These are phyloP conservation scores for Heterotilapia buettikoferi DNA, from an alignment of 2,113 vertebrate genomes.

Conservation along the genomic window DNA sequence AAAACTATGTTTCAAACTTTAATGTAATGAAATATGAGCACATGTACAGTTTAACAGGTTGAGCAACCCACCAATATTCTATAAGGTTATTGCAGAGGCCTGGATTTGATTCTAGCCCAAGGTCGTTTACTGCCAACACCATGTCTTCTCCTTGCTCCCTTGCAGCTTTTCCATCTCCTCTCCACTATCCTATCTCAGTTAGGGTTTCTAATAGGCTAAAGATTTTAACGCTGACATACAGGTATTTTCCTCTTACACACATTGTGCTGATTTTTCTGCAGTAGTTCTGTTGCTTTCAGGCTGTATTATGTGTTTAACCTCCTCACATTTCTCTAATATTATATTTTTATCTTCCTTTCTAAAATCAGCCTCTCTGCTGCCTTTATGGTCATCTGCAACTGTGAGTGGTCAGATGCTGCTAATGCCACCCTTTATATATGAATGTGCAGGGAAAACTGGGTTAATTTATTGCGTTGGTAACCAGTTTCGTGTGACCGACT, in stretches of 20 bases:
- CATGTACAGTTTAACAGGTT: neutral
- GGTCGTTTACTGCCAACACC: neutral
- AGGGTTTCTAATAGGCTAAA: neutral
- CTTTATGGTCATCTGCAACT: accelerated
- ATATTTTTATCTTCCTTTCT: neutral
- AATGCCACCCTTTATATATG: accelerated
- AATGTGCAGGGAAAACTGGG: neutral
- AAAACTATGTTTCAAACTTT: neutral
- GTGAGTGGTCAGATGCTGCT: neutral
- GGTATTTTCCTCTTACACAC: neutral
- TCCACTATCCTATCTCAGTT: neutral
- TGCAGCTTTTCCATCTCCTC: neutral
- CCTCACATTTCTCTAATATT: accelerated
- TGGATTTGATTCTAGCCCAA: neutral
- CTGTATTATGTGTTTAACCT: neutral
- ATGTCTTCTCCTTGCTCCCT: neutral
- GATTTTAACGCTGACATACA: neutral
- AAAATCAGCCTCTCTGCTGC: neutral
- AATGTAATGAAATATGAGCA: neutral
- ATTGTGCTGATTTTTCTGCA: neutral
- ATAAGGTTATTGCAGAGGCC: neutral
- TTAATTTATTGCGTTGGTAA: neutral
- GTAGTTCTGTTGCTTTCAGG: neutral
- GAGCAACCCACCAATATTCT: neutral
- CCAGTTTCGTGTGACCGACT: neutral